phyloP scores from a whole-genome alignment of 2,113 vertebrate species.

The Ameiurus melas region DNA sequence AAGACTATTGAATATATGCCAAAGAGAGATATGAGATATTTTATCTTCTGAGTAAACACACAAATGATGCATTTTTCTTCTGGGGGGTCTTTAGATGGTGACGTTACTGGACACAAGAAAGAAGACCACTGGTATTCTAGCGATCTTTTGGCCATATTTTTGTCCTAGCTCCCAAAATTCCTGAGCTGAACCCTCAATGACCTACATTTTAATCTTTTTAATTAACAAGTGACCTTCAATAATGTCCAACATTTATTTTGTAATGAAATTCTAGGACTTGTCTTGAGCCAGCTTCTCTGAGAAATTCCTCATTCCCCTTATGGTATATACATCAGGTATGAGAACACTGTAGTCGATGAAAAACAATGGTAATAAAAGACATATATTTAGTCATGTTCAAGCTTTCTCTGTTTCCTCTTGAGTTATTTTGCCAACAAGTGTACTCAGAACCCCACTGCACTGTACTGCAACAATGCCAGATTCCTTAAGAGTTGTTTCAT shows the following conservation, averaged over 20 bases:
- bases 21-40: background rate
- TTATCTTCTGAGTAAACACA: slow-evolving; percentile 31
- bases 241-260: background rate
- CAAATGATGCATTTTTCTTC: slow-evolving; percentile 37
- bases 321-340: slow-evolving; percentile 66
- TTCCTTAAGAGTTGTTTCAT: slow-evolving; percentile 24
- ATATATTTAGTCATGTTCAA: slow-evolving; percentile 4
- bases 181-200: background rate
- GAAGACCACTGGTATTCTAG: slow-evolving; percentile 38
- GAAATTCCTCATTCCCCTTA: slow-evolving; percentile 62
- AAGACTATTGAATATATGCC: slow-evolving; percentile 43
- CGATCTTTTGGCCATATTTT: background rate
- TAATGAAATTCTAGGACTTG: background rate
- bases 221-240: background rate
- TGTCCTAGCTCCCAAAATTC: background rate
- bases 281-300: slow-evolving; percentile 50
- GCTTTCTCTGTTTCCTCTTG: background rate
- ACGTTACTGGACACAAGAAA: slow-evolving; percentile 11
- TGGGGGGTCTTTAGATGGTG: background rate
- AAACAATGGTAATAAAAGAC: slow-evolving; percentile 54
- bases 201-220: background rate
- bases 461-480: background rate
- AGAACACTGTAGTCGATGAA: slow-evolving; percentile 61
- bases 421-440: background rate
- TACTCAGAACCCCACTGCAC: background rate